Evolutionary conservation across 2,888 invertebrate species (phyloP).

Genomic region (Lycophotia porphyrea): DNA sequence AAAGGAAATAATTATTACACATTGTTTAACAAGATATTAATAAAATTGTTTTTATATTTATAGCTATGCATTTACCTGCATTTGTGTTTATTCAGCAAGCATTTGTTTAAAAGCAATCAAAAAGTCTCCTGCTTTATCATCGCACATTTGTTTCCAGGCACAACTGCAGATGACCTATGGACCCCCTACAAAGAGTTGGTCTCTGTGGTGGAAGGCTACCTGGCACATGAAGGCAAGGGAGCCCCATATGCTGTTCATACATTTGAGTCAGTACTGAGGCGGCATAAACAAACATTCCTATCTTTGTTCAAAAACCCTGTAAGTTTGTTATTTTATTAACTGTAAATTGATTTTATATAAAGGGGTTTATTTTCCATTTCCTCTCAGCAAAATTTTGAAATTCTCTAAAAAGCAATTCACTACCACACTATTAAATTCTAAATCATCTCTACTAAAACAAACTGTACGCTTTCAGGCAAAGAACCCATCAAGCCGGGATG

Average conservation of each 20-base stretch:
- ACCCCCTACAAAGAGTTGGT: conserved; percentile 95
- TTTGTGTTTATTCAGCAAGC: not conserved
- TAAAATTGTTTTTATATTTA: not conserved
- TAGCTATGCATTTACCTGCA: not conserved
- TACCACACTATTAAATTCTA: not conserved
- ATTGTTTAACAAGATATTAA: not conserved
- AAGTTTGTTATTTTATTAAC: conserved; percentile 76
- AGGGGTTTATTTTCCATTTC: no score
- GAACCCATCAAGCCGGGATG: conserved; percentile 94
- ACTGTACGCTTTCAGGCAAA: conserved; percentile 91
- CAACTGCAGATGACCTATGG: conserved; percentile 94
- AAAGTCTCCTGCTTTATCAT: not conserved
- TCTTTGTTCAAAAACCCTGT: conserved; percentile 96
- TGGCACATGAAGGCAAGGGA: conserved; percentile 90
- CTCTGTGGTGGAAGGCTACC: conserved; percentile 92
- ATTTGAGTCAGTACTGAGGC: conserved; percentile 94
- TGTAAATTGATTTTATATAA: not conserved
- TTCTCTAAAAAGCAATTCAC: not conserved
- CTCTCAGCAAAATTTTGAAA: not conserved
- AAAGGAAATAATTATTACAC: not conserved
- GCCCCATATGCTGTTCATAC: conserved; percentile 91
- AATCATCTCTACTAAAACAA: not conserved
- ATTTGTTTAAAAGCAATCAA: not conserved
- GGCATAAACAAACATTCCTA: conserved; percentile 96
- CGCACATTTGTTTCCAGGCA: conserved; percentile 69